Base-by-base conservation (phyloP, 1,140 invertebrate genomes). In the Microvelia longipes region DNA sequence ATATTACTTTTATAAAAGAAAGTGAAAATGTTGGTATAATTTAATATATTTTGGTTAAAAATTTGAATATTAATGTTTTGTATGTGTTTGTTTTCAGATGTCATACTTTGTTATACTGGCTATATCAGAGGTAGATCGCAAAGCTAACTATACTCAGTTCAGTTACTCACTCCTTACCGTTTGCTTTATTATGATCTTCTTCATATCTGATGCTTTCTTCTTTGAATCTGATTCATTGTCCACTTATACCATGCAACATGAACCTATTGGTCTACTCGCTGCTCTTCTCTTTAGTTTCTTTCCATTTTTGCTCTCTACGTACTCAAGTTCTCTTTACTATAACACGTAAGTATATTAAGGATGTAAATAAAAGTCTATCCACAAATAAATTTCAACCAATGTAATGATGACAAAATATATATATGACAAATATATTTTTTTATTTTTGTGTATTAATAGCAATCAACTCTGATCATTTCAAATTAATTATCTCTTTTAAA, bases 311-410 rank as follows among this genome's bases (percentile, higher is more conserved):
- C 2, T 29, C 28, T 5, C 66, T 28, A 28, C 25, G 5, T 13
- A 5, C 11, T 5, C 66, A 2, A 27, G 2, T 19, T 67, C 2
- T 24, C 27, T 67, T 28, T 67, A 15, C 66, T 67, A 28, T 28
- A 67, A 67, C 29, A 67, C 13, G 66, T 67, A 67, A 14, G 66
- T 67, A 11, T 65, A 13, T 13, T n/a, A n/a, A n/a, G n/a, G n/a
- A n/a, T n/a, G n/a, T n/a, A n/a, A n/a, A n/a, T n/a, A n/a, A n/a
- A n/a, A n/a, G n/a, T n/a, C n/a, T n/a, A n/a, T n/a, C n/a, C n/a
- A n/a, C n/a, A n/a, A n/a, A n/a, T n/a, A n/a, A 65, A 5, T 14
- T 65, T 25, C 19, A n/a, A n/a, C n/a, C n/a, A n/a, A n/a, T n/a
- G n/a, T n/a, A n/a, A n/a, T n/a, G n/a, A n/a, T n/a, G n/a, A n/a